A percentile compares a stretch with the other conserved stretches of the same genome.
These are phyloP conservation scores for Creontiades dilutus DNA, from an alignment of 2,888 invertebrate genomes.

Conservation along the genomic window DNA sequence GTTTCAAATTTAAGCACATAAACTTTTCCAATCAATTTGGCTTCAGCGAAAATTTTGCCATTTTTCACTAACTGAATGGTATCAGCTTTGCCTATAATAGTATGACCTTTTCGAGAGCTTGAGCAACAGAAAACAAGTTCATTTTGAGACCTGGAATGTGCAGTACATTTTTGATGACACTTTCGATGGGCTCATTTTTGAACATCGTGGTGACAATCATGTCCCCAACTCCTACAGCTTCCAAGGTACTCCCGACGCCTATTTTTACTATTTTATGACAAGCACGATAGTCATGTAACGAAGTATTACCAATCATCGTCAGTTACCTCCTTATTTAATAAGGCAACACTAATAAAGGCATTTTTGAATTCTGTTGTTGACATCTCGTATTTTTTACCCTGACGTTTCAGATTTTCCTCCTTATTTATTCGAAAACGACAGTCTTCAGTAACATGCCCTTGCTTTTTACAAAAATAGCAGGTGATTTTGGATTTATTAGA, in stretches of 20 bases:
- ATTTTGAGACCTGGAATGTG: conserved; percentile 57
- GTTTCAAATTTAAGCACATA: background rate
- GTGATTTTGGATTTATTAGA: background rate
- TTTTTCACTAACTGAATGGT: background rate
- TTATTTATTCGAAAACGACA: conserved; percentile 11
- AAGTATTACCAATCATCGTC: background rate
- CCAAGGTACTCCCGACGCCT: conserved; percentile 22
- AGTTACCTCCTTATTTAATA: background rate
- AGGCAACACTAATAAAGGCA: conserved; percentile 4
- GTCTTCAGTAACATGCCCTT: background rate
- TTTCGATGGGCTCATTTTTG: background rate
- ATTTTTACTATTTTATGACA: conserved; percentile 51
- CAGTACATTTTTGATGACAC: conserved; percentile 54
- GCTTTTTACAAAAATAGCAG: conserved; percentile 33
- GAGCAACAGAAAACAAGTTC: conserved; percentile 55
- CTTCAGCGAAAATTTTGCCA: background rate
- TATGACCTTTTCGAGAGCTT: conserved; percentile 49
- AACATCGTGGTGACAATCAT: conserved; percentile 27
- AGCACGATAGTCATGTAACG: background rate
- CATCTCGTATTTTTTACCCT: background rate
- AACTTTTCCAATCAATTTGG: background rate
- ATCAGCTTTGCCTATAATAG: conserved; percentile 55
- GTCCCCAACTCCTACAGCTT: conserved; percentile 45
- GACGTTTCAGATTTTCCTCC: background rate
- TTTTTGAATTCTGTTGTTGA: background rate